These are phyloP conservation scores for Harpagifer antarcticus DNA, from an alignment of 2,797 vertebrate genomes.

Conservation along the genomic window DNA sequence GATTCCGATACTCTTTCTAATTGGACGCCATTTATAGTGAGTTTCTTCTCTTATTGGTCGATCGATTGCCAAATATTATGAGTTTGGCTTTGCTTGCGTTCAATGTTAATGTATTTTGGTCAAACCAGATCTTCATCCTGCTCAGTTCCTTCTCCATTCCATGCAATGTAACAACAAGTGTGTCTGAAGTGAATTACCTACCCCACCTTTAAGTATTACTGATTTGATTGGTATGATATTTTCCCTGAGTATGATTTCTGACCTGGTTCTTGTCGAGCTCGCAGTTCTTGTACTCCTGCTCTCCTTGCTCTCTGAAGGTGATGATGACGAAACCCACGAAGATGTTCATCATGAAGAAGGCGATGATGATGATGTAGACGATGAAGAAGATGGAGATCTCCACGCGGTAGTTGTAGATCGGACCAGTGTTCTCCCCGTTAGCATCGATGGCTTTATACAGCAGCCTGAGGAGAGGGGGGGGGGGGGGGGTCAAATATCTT, in stretches of 20 bases:
- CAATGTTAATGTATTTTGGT: too few relatives aligned
- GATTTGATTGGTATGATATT: too few relatives aligned
- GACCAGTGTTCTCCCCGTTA: constrained; percentile 92
- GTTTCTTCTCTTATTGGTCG: too few relatives aligned
- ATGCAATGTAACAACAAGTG: too few relatives aligned
- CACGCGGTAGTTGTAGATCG: constrained; percentile 98
- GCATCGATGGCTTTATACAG: constrained; percentile 93
- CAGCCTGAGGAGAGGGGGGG: constrained; percentile 68
- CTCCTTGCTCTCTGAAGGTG: constrained; percentile 98
- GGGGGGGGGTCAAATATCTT: not conserved
- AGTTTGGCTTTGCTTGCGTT: too few relatives aligned
- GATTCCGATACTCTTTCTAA: too few relatives aligned
- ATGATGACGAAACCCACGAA: constrained; percentile 99
- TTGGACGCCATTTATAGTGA: too few relatives aligned
- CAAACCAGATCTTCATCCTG: too few relatives aligned
- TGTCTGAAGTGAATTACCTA: too few relatives aligned
- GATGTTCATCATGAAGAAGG: constrained; percentile 99
- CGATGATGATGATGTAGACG: constrained; percentile 99
- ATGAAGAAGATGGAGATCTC: constrained; percentile 99
- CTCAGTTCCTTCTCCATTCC: too few relatives aligned
- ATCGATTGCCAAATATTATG: too few relatives aligned
- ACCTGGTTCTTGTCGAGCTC: constrained; percentile 99
- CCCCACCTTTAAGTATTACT: too few relatives aligned
- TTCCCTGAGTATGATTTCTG: not conserved
- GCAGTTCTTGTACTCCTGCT: constrained; percentile 98